Evolutionary conservation across 92 coral and sea anemone species (phyloP), one percentile per base, ranked within the genome.

Genomic region (Scolanthus callimorphus): DNA sequence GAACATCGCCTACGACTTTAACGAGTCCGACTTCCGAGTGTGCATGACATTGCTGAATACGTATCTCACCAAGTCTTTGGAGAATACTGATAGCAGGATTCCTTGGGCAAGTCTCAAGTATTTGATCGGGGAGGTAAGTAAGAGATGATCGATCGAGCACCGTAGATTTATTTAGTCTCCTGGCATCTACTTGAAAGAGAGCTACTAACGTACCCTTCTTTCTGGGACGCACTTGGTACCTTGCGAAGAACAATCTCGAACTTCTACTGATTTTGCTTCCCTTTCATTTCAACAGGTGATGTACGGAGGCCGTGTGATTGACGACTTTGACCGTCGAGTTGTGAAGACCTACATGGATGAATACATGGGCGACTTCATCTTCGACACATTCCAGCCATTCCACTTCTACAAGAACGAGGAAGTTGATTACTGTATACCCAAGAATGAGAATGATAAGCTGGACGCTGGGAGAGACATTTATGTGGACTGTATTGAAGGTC

Each of bases 221-320:
- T n/a, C n/a, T n/a, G n/a, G n/a, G n/a, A n/a, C n/a, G n/a, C n/a
- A n/a, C n/a, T n/a, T n/a, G n/a, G n/a, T n/a, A n/a, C n/a, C n/a
- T n/a, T n/a, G n/a, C n/a, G n/a, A n/a, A n/a, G n/a, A n/a, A n/a
- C n/a, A n/a, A n/a, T n/a, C n/a, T n/a, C n/a, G n/a, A n/a, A n/a
- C n/a, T n/a, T n/a, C n/a, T n/a, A n/a, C n/a, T n/a, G n/a, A n/a
- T n/a, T n/a, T n/a, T n/a, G n/a, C n/a, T n/a, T n/a, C n/a, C n/a
- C n/a, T n/a, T n/a, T n/a, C n/a, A n/a, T n/a, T n/a, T n/a, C n/a
- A n/a, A 24, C 72, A 94, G 99, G 99, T 94, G 53, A 94, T 94
- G 99, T 94, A 94, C 41, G 99, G 99, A 23, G 99, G 99, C 51
- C 99, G 99, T 57, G 99, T 94, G 27, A 94, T 94, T 54, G 99